A percentile compares a stretch with the other conserved stretches of the same genome.
Conservation (phyloP, 1,140 invertebrate species). For the Lordiphosa collinella region DNA sequence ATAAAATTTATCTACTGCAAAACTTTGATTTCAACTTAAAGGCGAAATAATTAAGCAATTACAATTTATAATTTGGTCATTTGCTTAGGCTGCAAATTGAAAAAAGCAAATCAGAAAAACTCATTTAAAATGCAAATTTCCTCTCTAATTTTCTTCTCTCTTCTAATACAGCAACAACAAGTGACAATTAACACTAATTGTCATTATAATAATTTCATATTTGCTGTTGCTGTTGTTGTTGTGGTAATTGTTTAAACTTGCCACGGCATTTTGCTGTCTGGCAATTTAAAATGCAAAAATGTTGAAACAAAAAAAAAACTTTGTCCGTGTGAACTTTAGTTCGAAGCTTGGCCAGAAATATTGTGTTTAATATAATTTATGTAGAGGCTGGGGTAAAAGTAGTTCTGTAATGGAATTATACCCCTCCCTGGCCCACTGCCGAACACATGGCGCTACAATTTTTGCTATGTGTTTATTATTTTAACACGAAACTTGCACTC, state of each 20-base stretch:
- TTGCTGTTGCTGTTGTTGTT: conserved; percentile 27
- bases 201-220: conserved; percentile 77
- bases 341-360: conserved; percentile 55
- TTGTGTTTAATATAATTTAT: conserved; percentile 65
- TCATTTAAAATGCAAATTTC: conserved; percentile 74
- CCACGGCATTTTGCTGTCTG: conserved; percentile 62
- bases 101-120: conserved; percentile 15
- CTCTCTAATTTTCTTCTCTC: conserved; percentile 41
- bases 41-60: conserved; percentile 74
- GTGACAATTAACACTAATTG: conserved; percentile 78
- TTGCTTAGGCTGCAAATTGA: conserved; percentile 46
- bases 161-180: conserved; percentile 60
- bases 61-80: conserved; percentile 63
- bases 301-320: conserved; percentile 24
- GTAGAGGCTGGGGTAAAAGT: conserved; percentile 18
- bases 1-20: conserved; percentile 34
- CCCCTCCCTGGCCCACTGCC: neutral
- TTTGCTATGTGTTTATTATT: conserved; percentile 77
- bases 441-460: conserved; percentile 65
- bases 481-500: conserved; percentile 77
- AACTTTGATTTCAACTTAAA: conserved; percentile 49
- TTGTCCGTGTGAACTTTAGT: conserved; percentile 60
- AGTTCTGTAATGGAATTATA: conserved; percentile 69
- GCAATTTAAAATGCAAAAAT: conserved; percentile 69
- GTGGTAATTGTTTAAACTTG: conserved; percentile 68